Evolutionary conservation across 2,797 vertebrate genomes (phyloP).

Genomic region (Rallus crepitans): DNA sequence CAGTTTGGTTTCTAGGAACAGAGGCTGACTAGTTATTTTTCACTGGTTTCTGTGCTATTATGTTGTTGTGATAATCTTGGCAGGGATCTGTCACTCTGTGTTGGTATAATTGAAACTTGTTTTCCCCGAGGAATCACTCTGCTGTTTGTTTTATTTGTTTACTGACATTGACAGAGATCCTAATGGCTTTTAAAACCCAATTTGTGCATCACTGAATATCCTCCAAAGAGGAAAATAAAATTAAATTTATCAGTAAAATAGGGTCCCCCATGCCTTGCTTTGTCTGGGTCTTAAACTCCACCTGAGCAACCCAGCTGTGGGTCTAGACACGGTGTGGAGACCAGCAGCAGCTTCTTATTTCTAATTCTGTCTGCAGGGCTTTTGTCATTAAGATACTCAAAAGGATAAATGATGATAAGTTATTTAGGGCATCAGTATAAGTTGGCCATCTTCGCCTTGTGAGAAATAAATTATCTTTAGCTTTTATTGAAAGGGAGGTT

Average conservation of each 20-base stretch:
- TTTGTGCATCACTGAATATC: conserved; percentile 74
- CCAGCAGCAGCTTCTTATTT: not conserved
- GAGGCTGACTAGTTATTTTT: conserved; percentile 62
- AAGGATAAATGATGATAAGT: conserved; percentile 10
- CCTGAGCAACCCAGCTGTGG: conserved; percentile 1
- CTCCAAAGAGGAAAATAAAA: conserved; percentile 71
- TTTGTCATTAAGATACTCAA: conserved; percentile 24
- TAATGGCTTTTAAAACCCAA: conserved; percentile 76
- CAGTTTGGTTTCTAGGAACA: conserved; percentile 27
- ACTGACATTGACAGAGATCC: conserved; percentile 76
- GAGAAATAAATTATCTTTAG: conserved; percentile 20
- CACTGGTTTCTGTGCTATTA: conserved; percentile 60
- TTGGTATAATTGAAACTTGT: conserved; percentile 75
- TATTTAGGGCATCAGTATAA: not conserved
- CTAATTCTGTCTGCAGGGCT: not conserved
- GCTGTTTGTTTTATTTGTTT: conserved; percentile 76
- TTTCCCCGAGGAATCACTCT: conserved; percentile 71
- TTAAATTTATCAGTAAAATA: conserved; percentile 66
- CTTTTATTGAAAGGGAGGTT: conserved; percentile 14
- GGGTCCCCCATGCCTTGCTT: conserved; percentile 18
- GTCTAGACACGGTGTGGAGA: not conserved
- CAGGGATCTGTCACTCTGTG: conserved; percentile 67
- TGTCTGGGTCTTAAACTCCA: conserved; percentile 11
- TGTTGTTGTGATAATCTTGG: conserved; percentile 73
- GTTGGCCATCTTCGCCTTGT: not conserved